Base-by-base conservation (phyloP, 2,113 vertebrate genomes). In the Pluvialis apricaria region DNA sequence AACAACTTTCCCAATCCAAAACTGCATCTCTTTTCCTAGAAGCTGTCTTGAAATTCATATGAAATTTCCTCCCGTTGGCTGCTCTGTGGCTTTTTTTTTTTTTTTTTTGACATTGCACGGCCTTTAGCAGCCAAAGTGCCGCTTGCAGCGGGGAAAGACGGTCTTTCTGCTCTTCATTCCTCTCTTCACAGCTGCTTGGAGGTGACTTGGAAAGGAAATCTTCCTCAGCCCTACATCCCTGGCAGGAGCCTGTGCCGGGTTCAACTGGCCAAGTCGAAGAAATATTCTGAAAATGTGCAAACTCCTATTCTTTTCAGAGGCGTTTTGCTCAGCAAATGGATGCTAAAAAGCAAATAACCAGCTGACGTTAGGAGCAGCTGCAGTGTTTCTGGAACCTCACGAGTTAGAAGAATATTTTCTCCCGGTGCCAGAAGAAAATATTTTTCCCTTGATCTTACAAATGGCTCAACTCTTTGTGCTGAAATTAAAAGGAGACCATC, bases 271-370 rank as follows among this genome's bases (percentile, higher is more conserved):
- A 62, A 70, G 13, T 5, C 2, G 3, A 21, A 61, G 65, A 84
- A 94, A 64, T 71, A 82, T 80, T 19, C 88, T 42, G 69, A 84
- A 96, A 96, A 94, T 93, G 76, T 84, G 90, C 77, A 64, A 84
- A 61, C 68, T 84, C 64, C 0, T 1, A 26, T 26, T 60, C 54
- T 81, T 94, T 83, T 52, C 2, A 2, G 72, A 93, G 47, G 47
- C 25, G 5, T 92, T 85, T 90, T 69, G 18, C 77, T 91, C 90
- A 68, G 83, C 82, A 71, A 88, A 91, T n/a, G 76, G 85, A 34
- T 17, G 66, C 32, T 61, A 29, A 57, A 22, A 85, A 60, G 71
- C 52, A 52, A 28, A 76, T 40, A 32, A 29, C 57, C 90, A 71
- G 45, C 76, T 62, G 90, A 66, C 10, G 4, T 51, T 71, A 24